Evolutionary conservation across 2,797 vertebrate species (phyloP), one percentile per base, ranked within the genome.

Genomic region (Poeciliopsis gracilis): DNA sequence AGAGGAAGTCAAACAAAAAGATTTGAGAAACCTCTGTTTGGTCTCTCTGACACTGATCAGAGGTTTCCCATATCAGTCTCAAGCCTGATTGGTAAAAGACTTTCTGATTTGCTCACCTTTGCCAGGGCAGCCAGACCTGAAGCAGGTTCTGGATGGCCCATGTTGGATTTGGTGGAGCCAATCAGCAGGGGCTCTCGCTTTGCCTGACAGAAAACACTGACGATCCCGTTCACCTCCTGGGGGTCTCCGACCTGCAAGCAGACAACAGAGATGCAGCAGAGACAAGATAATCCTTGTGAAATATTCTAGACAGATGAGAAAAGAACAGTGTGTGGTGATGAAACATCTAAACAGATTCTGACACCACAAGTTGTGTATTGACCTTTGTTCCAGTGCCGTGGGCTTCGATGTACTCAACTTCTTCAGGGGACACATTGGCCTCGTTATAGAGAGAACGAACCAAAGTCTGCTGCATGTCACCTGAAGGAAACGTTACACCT

Each of bases 301-400:
- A 67, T 41, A 25, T 38, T 41, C 9, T 11, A 23, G 61, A 66
- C 10, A 3, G 15, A 38, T 66, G 61, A 38, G 33, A 66, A 28
- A 63, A 33, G 30, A 36, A 16, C 16, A 66, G 16, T 33, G 28
- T 38, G 16, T 38, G 18, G 20, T 38, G 36, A 66, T 66, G 33
- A 20, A 38, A 66, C 18, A 66, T 66, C 18, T 66, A 23, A 66
- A 66, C 33, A 66, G 36, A 38, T 66, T 38, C 12, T 33, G 11
- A 55, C 51, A 36, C 10, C 1, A 30, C 33, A 43, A 6, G 33
- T 18, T 2, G 45, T 18, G 18, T 45, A 15, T 45, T 70, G n/a
- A 98, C 98, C 97, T 98, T 98, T 59, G 98, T 99, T 86, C 98
- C 98, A 0, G 98, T 99, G 51, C 98, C 98, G 0, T 99, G 98